phyloP scores from a whole-genome alignment of 64 coral and sea anemone genomes.

The Actinia tenebrosa region DNA sequence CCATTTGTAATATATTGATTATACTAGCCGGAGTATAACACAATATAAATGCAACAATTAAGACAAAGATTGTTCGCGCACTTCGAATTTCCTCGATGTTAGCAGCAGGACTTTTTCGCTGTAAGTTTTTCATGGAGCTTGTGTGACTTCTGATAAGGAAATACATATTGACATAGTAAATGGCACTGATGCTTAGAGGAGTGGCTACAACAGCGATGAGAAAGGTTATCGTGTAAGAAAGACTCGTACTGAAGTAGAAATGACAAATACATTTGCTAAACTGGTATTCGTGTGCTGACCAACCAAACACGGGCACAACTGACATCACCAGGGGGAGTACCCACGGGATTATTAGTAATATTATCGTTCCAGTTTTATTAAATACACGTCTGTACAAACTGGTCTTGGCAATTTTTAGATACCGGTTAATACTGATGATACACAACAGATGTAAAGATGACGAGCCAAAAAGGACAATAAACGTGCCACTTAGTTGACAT shows the following conservation, averaged over 20 bases:
- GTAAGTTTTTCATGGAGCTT: conserved; percentile 26
- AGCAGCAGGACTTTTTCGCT: neutral
- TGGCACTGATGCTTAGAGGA: conserved; percentile 26
- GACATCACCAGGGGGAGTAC: conserved; percentile 36
- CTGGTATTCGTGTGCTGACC: conserved; percentile 53
- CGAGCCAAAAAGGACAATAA: conserved; percentile 33
- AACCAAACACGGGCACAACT: conserved; percentile 47
- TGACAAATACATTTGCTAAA: conserved; percentile 57
- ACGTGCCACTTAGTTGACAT: conserved; percentile 45
- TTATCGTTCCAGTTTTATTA: neutral
- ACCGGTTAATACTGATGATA: conserved; percentile 48
- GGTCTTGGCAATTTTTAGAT: conserved; percentile 44
- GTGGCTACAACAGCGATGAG: conserved; percentile 17
- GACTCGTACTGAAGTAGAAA: conserved; percentile 39
- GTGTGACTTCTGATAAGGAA: conserved; percentile 35
- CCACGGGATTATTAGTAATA: conserved; percentile 34
- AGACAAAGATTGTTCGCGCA: conserved; percentile 35
- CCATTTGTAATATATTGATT: conserved; percentile 45
- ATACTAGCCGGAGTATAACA: conserved; percentile 56
- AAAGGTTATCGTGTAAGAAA: conserved; percentile 50
- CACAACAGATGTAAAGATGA: conserved; percentile 31
- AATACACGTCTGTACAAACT: conserved; percentile 38
- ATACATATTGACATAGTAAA: conserved; percentile 50
- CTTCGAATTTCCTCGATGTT: conserved; percentile 55
- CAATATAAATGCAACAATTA: conserved; percentile 41